Percentiles rank a stretch among this genome's conserved stretches.
phyloP scores from a whole-genome alignment of 2,113 vertebrate genomes.

The Pitta sordida region DNA sequence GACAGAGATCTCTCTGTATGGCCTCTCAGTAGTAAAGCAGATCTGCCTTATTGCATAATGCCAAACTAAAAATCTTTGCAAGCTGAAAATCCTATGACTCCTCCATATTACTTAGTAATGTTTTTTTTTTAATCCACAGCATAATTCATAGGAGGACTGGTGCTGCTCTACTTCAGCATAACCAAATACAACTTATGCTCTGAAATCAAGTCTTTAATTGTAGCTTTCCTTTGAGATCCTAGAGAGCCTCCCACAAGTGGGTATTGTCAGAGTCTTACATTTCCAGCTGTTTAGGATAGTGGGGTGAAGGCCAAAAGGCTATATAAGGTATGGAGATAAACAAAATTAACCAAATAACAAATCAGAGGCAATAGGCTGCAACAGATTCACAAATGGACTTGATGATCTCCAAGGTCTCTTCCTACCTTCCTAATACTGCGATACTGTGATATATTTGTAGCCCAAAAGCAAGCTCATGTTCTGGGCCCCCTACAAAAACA shows the following conservation, averaged over 20 bases:
- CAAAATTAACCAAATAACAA: not conserved
- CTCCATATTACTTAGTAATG: not conserved
- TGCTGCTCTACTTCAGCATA: not conserved
- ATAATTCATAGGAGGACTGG: not conserved
- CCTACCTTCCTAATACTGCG: no score
- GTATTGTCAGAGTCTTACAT: not conserved
- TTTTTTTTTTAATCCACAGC: not conserved
- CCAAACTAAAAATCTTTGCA: not conserved
- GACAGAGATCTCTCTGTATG: not conserved
- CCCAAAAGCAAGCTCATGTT: not conserved
- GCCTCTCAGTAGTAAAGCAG: not conserved
- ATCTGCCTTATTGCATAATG: not conserved
- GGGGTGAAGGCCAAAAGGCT: not conserved
- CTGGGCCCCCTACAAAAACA: not conserved
- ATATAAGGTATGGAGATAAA: not conserved
- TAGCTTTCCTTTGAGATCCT: not conserved
- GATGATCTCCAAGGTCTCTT: no score
- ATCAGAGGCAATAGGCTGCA: not conserved
- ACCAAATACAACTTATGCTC: not conserved
- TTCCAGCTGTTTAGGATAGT: not conserved
- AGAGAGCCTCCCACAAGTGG: not conserved
- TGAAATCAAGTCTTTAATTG: not conserved
- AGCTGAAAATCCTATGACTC: not conserved
- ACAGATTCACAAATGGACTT: not conserved
- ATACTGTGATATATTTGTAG: not conserved